phyloP scores from a whole-genome alignment of 2,797 vertebrate genomes.

The Pagetopsis macropterus region DNA sequence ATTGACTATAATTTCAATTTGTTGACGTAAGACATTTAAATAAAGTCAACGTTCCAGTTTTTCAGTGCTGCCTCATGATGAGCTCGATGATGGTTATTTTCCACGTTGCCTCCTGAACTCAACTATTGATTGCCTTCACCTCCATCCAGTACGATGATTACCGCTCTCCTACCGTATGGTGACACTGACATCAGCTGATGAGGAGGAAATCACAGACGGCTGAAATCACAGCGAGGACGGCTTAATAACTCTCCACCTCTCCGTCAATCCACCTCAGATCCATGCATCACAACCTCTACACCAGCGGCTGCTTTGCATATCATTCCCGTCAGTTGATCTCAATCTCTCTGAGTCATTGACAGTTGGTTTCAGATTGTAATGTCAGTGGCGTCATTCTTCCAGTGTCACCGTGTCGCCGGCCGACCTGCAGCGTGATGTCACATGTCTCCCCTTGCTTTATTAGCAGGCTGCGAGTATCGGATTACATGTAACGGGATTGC shows the following conservation, averaged over 20 bases:
- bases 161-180: slow-evolving; percentile 51
- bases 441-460: slow-evolving; percentile 34
- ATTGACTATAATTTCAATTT: no score
- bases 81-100: slow-evolving; percentile 52
- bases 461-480: no score
- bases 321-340: slow-evolving; percentile 36
- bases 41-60: no score
- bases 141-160: slow-evolving; percentile 50
- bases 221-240: slow-evolving; percentile 40
- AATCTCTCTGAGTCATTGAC: slow-evolving; percentile 36
- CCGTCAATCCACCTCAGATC: slow-evolving; percentile 41
- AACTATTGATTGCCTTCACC: slow-evolving; percentile 72
- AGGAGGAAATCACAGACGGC: slow-evolving; percentile 47
- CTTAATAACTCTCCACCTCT: slow-evolving; percentile 36
- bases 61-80: slow-evolving; percentile 52
- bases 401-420: slow-evolving; percentile 18
- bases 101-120: slow-evolving; percentile 34
- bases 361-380: slow-evolving; percentile 58
- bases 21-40: no score
- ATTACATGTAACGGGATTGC: no score
- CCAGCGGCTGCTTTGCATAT: slow-evolving; percentile 50
- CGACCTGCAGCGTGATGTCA: slow-evolving; percentile 59
- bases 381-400: slow-evolving; percentile 40
- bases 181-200: slow-evolving; percentile 59
- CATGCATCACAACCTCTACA: slow-evolving; percentile 4